phyloP scores from a whole-genome alignment of 2,113 vertebrate genomes.

The Laticauda laticaudata region DNA sequence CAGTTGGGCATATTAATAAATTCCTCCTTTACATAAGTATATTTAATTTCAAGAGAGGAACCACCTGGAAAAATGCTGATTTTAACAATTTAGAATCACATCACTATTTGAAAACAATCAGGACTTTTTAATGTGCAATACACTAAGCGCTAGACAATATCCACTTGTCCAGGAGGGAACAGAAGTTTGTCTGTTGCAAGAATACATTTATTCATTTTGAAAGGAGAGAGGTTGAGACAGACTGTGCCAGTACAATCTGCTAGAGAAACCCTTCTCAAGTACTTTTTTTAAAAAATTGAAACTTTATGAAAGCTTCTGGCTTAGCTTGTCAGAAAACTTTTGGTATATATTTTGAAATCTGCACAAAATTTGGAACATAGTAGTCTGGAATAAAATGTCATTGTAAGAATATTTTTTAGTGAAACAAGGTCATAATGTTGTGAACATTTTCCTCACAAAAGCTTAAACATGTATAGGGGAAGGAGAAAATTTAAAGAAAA shows the following conservation, averaged over 20 bases:
- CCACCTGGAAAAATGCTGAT: not conserved
- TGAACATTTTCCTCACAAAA: not conserved
- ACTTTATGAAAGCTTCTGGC: not conserved
- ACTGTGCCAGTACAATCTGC: not conserved
- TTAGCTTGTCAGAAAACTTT: not conserved
- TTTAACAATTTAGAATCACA: not conserved
- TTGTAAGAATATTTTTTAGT: not conserved
- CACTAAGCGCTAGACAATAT: not conserved
- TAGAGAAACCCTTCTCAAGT: not conserved
- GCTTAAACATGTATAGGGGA: not conserved
- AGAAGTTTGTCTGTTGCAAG: not conserved
- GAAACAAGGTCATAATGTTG: not conserved
- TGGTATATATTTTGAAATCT: not conserved
- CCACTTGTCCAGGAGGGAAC: constrained; percentile 10
- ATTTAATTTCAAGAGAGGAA: not conserved
- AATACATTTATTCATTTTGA: not conserved
- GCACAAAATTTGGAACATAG: not conserved
- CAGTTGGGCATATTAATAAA: not conserved
- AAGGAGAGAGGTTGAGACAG: not conserved
- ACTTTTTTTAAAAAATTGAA: not conserved
- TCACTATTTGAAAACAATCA: constrained; percentile 8
- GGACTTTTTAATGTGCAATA: not conserved
- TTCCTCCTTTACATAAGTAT: not conserved
- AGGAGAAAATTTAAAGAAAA: not conserved
- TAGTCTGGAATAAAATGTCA: not conserved